A percentile compares a stretch with the other conserved stretches of the same genome.
These are phyloP conservation scores for Ochropacha duplaris DNA, from an alignment of 2,888 invertebrate species.

Conservation along the genomic window DNA sequence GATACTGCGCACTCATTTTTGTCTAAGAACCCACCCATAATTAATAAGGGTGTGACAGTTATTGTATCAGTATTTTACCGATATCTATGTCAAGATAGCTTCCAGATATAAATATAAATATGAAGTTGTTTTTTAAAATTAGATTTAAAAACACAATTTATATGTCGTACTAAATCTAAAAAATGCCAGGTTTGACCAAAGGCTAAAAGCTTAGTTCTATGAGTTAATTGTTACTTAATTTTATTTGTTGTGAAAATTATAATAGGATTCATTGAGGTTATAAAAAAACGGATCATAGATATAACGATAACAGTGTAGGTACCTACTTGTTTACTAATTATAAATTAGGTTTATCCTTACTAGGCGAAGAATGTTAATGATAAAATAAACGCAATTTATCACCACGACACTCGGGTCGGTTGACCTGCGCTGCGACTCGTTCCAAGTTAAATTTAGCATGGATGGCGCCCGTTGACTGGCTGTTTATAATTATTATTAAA, in stretches of 20 bases:
- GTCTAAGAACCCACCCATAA: too few relatives aligned
- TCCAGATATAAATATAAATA: too few relatives aligned
- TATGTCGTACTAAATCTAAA: too few relatives aligned
- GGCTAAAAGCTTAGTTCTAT: too few relatives aligned
- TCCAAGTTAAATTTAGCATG: slow-evolving; percentile 59
- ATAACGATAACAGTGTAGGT: too few relatives aligned
- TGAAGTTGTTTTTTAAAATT: too few relatives aligned
- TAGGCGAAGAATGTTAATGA: background rate
- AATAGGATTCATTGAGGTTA: background rate
- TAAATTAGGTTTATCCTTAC: background rate
- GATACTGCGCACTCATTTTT: background rate
- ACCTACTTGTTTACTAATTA: background rate
- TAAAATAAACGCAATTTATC: background rate
- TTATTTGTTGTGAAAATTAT: background rate
- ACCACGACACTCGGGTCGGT: slow-evolving; percentile 22
- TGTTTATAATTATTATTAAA: slow-evolving; percentile 47
- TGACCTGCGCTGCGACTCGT: slow-evolving; percentile 48
- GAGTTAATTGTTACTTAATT: too few relatives aligned
- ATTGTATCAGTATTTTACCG: background rate
- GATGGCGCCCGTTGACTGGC: slow-evolving; percentile 29
- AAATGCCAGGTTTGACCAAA: too few relatives aligned
- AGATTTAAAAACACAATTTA: too few relatives aligned
- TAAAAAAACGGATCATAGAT: too few relatives aligned
- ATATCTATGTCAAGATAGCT: background rate
- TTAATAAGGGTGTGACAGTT: background rate